Conservation (phyloP, 2,113 vertebrate genomes). For the Loxodonta africana region DNA sequence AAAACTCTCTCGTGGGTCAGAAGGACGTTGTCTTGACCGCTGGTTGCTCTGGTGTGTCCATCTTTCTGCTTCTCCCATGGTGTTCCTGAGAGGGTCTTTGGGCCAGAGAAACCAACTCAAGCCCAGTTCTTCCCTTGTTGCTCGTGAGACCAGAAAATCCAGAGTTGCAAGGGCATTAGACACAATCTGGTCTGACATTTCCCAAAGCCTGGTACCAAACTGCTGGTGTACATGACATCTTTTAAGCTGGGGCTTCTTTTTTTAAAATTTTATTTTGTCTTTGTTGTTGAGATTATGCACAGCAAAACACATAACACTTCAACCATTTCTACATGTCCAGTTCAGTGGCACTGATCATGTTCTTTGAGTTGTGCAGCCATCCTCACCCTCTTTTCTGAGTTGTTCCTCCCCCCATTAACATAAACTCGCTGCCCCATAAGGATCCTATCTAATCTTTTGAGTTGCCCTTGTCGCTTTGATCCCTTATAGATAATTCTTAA, state of each 20-base stretch:
- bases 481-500: background rate
- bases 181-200: background rate
- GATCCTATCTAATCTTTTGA: too few relatives aligned
- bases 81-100: background rate
- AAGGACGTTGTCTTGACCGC: background rate
- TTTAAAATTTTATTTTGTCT: background rate
- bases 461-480: too few relatives aligned
- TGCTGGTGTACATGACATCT: too few relatives aligned
- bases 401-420: background rate
- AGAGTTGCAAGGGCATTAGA: too few relatives aligned
- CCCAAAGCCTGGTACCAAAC: background rate
- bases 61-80: too few relatives aligned
- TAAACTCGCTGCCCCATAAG: too few relatives aligned
- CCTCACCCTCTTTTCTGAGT: background rate
- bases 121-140: background rate
- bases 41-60: accelerated
- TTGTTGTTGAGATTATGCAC: background rate
- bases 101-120: background rate
- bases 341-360: background rate
- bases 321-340: background rate
- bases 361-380: too few relatives aligned
- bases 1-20: background rate
- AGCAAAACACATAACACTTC: background rate
- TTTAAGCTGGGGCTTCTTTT: background rate
- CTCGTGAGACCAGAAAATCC: background rate